Base-by-base conservation (phyloP, 2,797 vertebrate genomes). In the Galago senegalensis region DNA sequence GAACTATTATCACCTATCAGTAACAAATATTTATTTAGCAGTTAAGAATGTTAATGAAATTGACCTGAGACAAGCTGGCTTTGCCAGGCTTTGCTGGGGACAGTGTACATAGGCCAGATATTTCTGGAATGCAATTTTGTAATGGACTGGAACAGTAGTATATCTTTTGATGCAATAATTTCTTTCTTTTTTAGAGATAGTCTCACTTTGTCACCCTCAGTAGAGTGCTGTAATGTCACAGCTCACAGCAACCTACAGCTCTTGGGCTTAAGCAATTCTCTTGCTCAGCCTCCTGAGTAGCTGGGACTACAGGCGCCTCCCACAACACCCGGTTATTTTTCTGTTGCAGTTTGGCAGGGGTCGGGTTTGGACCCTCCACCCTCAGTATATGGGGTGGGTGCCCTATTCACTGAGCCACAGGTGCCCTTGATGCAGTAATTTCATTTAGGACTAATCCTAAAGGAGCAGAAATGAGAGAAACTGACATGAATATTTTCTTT, bases 121-220 rank as follows among this genome's bases (percentile, higher is more conserved):
- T 73, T 76, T 77, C 83, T 69, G 9, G 69, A 86, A 95, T 46
- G 20, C 72, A 60, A 61, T 18, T 34, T 69, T 83, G 25, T 85
- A 76, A 6, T 69, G 16, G 27, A 72, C 37, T 85, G 17, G 87
- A 95, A 56, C n/a, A 53, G 14, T 29, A 77, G 60, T 82, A 5
- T 79, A 84, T 84, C 43, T 84, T 94, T 69, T 82, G 75, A 89
- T 67, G 73, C 6, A 46, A 27, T 84, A 60, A 84, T 80, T 79
- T 16, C 46, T 49, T 49, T 49, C 12, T 53, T 53, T 53, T 53
- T 53, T 16, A 53, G 14, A 53, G 13, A 49, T 13, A 16, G 49
- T 16, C 49, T 53, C 14, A 53, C 49, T 53, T 16, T 16, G 49
- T 53, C 49, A 16, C 14, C 14, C 49, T 53, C 1, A 14, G 49